A percentile compares a stretch with the other conserved stretches of the same genome.
These are phyloP conservation scores for Yponomeuta evonymella DNA, from an alignment of 2,888 invertebrate genomes.

Conservation along the genomic window DNA sequence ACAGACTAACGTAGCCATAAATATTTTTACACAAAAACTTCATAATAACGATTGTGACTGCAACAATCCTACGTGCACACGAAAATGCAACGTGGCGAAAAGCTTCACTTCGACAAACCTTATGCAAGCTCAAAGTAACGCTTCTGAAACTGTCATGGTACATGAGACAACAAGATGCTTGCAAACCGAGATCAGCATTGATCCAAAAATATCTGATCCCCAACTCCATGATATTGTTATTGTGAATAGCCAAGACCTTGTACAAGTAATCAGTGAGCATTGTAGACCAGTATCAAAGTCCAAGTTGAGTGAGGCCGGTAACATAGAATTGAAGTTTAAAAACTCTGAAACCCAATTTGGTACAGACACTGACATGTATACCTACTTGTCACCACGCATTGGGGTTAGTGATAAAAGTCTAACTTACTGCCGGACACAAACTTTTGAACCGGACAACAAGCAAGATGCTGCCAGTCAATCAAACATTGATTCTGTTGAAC, in stretches of 20 bases:
- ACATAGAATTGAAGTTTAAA: not conserved
- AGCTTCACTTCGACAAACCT: not conserved
- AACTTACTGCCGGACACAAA: not conserved
- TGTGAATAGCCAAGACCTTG: conserved; percentile 41
- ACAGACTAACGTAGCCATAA: conserved; percentile 1
- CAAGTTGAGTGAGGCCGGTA: not conserved
- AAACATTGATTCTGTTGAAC: not conserved
- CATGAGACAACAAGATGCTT: conserved; percentile 51
- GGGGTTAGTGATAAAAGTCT: conserved; percentile 17
- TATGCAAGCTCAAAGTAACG: not conserved
- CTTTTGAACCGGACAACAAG: not conserved
- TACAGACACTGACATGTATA: conserved; percentile 2
- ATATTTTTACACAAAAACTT: not conserved
- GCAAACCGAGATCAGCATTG: conserved; percentile 65
- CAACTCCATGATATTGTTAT: conserved; percentile 54
- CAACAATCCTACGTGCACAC: not conserved
- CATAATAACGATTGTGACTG: not conserved
- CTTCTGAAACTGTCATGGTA: conserved; percentile 23
- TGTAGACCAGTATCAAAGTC: conserved; percentile 32
- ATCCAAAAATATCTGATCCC: conserved; percentile 60
- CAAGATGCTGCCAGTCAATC: not conserved
- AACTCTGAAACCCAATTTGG: conserved; percentile 15
- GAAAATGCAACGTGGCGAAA: not conserved
- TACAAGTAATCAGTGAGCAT: conserved; percentile 41
- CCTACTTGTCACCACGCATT: conserved; percentile 3